Conservation (phyloP, 2,888 invertebrate genomes). For the Epirrita christyi region DNA sequence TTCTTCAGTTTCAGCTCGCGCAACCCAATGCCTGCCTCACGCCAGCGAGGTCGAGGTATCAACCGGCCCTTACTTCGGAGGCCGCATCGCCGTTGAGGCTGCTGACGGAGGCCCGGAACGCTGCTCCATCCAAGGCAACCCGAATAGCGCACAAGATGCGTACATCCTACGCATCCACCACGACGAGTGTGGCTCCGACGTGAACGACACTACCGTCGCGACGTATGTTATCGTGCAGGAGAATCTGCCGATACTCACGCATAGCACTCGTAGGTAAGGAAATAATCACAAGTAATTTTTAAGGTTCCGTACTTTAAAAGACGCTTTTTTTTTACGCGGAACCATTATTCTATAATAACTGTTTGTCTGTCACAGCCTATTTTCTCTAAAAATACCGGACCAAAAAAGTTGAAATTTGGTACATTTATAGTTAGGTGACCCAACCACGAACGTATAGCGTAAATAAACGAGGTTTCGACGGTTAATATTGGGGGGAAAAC, state of each 20-base stretch:
- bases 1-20: constrained; percentile 85
- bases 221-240: constrained; percentile 94
- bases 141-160: constrained; percentile 88
- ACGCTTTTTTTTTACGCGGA: too few species aligned
- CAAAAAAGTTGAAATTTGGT: too few species aligned
- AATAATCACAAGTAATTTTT: too few species aligned
- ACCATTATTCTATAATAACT: too few species aligned
- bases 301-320: too few species aligned
- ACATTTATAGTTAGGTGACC: too few species aligned
- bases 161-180: constrained; percentile 91
- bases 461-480: too few species aligned
- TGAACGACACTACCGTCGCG: constrained; percentile 91
- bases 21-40: constrained; percentile 91
- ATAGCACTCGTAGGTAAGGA: constrained; percentile 88
- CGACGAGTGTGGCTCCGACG: constrained; percentile 89
- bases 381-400: too few species aligned
- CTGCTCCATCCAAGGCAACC: constrained; percentile 90
- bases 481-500: too few species aligned
- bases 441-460: too few species aligned
- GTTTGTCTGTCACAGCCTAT: too few species aligned
- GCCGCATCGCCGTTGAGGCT: constrained; percentile 90
- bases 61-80: constrained; percentile 92
- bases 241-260: constrained; percentile 92
- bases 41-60: constrained; percentile 93
- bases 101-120: constrained; percentile 88